A percentile compares a stretch with the other conserved stretches of the same genome.
Conservation (phyloP, 2,797 vertebrate genomes). For the Huso huso region DNA sequence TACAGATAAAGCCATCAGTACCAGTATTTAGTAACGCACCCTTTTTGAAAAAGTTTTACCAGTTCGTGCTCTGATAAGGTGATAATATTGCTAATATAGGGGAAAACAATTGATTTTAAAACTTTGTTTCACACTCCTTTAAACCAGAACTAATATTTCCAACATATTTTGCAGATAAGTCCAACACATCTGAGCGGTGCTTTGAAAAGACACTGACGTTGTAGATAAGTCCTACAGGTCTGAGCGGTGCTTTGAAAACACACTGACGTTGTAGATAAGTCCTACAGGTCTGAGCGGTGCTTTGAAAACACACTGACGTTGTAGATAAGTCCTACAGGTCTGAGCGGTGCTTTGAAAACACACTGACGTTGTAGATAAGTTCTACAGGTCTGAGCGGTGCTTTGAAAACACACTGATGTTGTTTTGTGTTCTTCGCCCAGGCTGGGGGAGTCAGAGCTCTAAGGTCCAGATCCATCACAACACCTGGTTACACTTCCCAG, state of each 20-base stretch:
- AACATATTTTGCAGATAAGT: not conserved
- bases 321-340: no score
- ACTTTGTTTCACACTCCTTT: not conserved
- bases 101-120: not conserved
- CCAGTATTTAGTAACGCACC: not conserved
- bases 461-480: slow-evolving; percentile 99
- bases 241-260: no score
- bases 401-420: not conserved
- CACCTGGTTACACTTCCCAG: slow-evolving; percentile 96
- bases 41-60: slow-evolving; percentile 6
- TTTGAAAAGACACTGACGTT: no score
- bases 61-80: not conserved
- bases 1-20: no score
- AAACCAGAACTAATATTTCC: not conserved
- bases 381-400: not conserved
- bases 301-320: not conserved
- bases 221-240: no score
- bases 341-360: no score
- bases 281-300: not conserved
- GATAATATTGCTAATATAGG: no score
- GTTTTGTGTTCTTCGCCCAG: slow-evolving; percentile 43
- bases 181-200: no score
- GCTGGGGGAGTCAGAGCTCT: slow-evolving; percentile 96
- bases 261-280: no score
- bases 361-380: no score